Conservation (phyloP, 92 coral and sea anemone genomes). For the Phenganax subtilis region DNA sequence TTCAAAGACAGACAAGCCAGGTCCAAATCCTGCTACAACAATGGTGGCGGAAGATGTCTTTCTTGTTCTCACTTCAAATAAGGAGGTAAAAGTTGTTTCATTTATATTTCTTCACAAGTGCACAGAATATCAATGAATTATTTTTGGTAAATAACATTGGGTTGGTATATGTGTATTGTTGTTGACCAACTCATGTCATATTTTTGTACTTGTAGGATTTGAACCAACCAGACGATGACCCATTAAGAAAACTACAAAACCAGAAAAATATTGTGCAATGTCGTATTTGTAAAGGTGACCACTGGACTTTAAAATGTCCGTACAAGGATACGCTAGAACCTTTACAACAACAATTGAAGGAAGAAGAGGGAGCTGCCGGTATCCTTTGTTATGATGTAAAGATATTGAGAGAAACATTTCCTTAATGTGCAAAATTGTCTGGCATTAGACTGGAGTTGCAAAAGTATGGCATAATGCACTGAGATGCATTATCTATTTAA, state of each 20-base stretch:
- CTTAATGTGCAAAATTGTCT: neutral
- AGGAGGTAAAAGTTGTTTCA: constrained; percentile 56
- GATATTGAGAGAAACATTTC: neutral
- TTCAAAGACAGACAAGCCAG: constrained; percentile 86
- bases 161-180: neutral
- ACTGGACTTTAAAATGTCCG: constrained; percentile 99
- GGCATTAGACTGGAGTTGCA: neutral
- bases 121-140: neutral
- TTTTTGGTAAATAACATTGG: neutral
- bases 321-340: constrained; percentile 96
- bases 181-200: neutral
- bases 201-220: constrained; percentile 53
- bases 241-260: constrained; percentile 64
- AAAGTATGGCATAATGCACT: too few species aligned
- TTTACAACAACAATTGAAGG: constrained; percentile 79
- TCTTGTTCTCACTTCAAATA: constrained; percentile 65
- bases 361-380: constrained; percentile 70
- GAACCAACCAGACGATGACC: constrained; percentile 71
- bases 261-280: constrained; percentile 88
- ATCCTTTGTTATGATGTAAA: constrained; percentile 45
- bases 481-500: neutral
- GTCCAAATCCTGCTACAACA: constrained; percentile 91
- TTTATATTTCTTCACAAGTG: neutral
- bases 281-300: constrained; percentile 99
- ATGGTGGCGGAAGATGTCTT: constrained; percentile 92